Conservation (phyloP, 2,113 vertebrate species). For the Psittacula cyanocephala region DNA sequence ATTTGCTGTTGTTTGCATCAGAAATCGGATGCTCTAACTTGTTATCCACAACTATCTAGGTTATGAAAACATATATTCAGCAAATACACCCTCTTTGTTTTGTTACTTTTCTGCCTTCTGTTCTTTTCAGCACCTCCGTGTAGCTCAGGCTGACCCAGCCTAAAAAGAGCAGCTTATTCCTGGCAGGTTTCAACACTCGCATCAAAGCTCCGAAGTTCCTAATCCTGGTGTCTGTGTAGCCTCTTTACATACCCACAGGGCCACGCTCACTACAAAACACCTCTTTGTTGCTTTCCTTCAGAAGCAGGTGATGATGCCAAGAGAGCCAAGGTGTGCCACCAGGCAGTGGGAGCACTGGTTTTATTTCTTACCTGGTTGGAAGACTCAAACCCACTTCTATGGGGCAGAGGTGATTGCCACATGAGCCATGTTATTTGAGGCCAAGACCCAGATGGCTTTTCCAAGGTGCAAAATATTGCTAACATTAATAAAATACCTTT, state of each 20-base stretch:
- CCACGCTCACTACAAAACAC: neutral
- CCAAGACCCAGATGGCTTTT: neutral
- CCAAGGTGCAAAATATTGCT: neutral
- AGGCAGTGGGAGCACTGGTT: neutral
- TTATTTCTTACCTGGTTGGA: neutral
- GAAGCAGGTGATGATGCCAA: neutral
- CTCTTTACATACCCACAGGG: neutral
- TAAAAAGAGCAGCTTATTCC: neutral
- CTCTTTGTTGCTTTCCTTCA: neutral
- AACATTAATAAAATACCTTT: neutral
- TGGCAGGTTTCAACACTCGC: neutral
- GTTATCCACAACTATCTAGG: neutral
- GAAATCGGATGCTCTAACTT: neutral
- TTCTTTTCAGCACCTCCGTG: neutral
- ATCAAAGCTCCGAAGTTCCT: neutral
- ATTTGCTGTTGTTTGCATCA: constrained; percentile 21
- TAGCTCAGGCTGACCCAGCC: neutral
- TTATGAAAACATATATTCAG: constrained; percentile 18
- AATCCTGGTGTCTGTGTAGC: neutral
- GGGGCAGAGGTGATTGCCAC: neutral
- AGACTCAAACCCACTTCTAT: neutral
- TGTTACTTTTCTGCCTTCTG: neutral
- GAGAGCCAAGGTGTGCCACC: neutral
- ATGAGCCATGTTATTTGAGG: neutral
- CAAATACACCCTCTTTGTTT: neutral